Evolutionary conservation across 2,888 invertebrate species (phyloP).

Genomic region (Labia minor): DNA sequence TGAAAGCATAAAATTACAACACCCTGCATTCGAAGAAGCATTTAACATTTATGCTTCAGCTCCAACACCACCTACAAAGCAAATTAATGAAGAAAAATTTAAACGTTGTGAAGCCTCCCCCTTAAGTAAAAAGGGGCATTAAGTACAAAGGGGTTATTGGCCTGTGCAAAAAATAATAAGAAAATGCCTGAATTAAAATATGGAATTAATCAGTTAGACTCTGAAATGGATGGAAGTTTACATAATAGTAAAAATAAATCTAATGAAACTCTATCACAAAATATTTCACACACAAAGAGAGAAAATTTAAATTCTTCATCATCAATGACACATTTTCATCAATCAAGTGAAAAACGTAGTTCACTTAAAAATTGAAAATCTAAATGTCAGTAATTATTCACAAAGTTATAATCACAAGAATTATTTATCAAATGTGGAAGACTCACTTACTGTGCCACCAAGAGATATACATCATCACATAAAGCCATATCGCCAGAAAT

Average conservation of each 20-base stretch:
- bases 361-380: too few species aligned
- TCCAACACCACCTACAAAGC: constrained; percentile 27
- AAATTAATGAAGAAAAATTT: neutral
- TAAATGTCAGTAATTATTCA: too few species aligned
- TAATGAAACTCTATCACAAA: too few species aligned
- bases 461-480: constrained; percentile 43
- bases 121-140: constrained; percentile 59
- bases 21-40: constrained; percentile 46
- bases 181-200: constrained; percentile 45
- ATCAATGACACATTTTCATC: too few species aligned
- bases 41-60: constrained; percentile 35
- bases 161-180: constrained; percentile 49
- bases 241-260: too few species aligned
- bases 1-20: constrained; percentile 54
- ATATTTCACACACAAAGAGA: too few species aligned
- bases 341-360: too few species aligned
- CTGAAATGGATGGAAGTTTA: too few species aligned
- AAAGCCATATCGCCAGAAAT: neutral
- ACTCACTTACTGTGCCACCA: constrained; percentile 53
- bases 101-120: constrained; percentile 38
- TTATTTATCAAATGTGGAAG: constrained; percentile 48
- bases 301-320: too few species aligned
- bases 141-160: constrained; percentile 71
- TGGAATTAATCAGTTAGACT: constrained; percentile 49
- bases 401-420: too few species aligned